Conservation (phyloP, 2,888 invertebrate species). For the Rhorus exstirpatorius region DNA sequence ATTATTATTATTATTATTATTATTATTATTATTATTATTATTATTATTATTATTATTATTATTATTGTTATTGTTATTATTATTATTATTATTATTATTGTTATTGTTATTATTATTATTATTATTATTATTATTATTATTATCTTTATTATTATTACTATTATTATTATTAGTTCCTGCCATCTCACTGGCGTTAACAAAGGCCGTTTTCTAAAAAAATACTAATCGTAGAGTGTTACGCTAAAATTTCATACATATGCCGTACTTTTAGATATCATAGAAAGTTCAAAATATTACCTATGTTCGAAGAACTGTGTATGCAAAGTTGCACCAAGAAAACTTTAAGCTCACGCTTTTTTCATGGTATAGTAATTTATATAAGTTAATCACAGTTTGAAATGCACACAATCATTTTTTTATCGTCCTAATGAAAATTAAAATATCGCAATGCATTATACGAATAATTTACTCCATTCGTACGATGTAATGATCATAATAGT, state of each 20-base stretch:
- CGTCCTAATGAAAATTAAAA: background rate
- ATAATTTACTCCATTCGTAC: too few species aligned
- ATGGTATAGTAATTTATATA: background rate
- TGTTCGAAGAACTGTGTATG: conserved; percentile 53
- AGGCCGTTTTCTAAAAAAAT: conserved; percentile 54
- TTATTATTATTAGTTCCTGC: background rate
- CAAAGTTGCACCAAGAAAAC: conserved; percentile 43
- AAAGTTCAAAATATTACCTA: conserved; percentile 67
- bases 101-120: too few species aligned
- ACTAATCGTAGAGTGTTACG: background rate
- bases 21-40: too few species aligned
- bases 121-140: too few species aligned
- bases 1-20: too few species aligned
- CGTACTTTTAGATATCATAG: conserved; percentile 23
- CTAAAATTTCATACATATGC: background rate
- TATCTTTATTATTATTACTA: background rate
- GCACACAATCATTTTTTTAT: conserved; percentile 18
- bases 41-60: too few species aligned
- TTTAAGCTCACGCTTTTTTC: conserved; percentile 23
- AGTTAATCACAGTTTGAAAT: conserved; percentile 44
- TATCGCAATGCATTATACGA: too few species aligned
- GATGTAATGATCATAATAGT: too few species aligned
- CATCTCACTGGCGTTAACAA: conserved; percentile 38
- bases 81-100: too few species aligned
- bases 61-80: too few species aligned